Conservation (phyloP, 1,140 invertebrate genomes). For the Gonatopus flavifemur region DNA sequence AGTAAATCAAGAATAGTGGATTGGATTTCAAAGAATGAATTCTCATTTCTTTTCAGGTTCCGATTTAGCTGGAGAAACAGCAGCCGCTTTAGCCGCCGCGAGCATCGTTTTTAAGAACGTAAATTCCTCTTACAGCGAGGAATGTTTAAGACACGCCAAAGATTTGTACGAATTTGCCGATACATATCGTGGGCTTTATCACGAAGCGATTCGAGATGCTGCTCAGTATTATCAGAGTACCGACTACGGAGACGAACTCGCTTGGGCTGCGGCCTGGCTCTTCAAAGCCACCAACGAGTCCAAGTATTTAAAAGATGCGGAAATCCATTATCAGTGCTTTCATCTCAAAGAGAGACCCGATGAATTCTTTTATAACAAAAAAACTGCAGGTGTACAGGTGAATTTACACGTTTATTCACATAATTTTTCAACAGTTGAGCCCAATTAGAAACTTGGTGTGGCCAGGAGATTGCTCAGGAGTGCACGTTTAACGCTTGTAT, state of each 20-base stretch:
- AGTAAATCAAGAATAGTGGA: no score
- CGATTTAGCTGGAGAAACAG: conserved; percentile 66
- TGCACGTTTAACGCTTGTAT: no score
- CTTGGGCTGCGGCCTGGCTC: conserved; percentile 67
- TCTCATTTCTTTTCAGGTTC: conserved; percentile 57
- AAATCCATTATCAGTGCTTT: conserved; percentile 58
- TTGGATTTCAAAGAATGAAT: no score
- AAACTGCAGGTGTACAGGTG: conserved; percentile 63
- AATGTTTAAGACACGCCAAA: conserved; percentile 59
- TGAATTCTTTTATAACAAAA: conserved; percentile 66
- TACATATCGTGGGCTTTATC: conserved; percentile 61
- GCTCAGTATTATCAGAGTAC: conserved; percentile 62
- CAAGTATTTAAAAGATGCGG: conserved; percentile 60
- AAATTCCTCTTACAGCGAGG: conserved; percentile 57
- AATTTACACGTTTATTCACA: no score
- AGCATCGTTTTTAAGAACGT: conserved; percentile 57
- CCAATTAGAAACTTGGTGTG: no score
- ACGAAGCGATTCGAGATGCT: conserved; percentile 61
- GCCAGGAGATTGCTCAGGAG: no score
- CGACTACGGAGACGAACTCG: conserved; percentile 65
- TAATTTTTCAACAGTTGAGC: no score
- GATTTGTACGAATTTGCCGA: conserved; percentile 66
- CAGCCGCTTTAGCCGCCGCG: conserved; percentile 64
- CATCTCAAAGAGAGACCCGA: conserved; percentile 55
- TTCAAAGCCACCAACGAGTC: conserved; percentile 62